Evolutionary conservation across 2,113 vertebrate genomes (phyloP).

Genomic region (Dascyllus trimaculatus): DNA sequence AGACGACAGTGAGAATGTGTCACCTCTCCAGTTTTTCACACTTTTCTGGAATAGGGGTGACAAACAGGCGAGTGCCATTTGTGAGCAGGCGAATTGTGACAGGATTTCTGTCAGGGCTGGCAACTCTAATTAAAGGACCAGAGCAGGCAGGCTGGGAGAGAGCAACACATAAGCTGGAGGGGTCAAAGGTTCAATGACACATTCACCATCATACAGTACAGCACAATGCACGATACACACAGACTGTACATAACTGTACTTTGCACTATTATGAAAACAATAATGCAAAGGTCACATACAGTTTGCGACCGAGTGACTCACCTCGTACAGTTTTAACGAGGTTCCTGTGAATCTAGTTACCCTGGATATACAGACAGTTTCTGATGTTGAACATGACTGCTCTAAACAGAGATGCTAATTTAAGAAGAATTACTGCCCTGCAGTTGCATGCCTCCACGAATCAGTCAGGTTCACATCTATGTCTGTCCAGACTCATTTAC

Average conservation of each 20-base stretch:
- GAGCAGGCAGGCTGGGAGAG: conserved; percentile 56
- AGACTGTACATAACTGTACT: background rate
- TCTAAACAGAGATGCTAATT: no score
- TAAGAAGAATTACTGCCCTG: no score
- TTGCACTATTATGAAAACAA: background rate
- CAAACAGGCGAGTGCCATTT: conserved; percentile 75
- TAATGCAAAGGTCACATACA: conserved; percentile 16
- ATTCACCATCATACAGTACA: conserved; percentile 27
- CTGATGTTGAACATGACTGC: no score
- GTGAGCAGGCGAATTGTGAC: conserved; percentile 68
- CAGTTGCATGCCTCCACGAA: no score
- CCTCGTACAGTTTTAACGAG: background rate
- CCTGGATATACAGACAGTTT: no score
- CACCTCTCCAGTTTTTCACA: conserved; percentile 77
- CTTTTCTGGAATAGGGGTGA: conserved; percentile 75
- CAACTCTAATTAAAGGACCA: conserved; percentile 78
- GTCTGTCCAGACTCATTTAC: no score
- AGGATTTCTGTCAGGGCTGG: conserved; percentile 73
- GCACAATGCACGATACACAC: background rate
- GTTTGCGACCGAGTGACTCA: conserved; percentile 3
- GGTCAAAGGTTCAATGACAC: conserved; percentile 72
- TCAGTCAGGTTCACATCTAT: no score
- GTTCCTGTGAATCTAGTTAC: no score
- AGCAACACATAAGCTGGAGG: conserved; percentile 52
- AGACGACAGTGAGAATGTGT: conserved; percentile 70